Base-by-base conservation (phyloP, 2,113 vertebrate species). In the Aphelocoma coerulescens region DNA sequence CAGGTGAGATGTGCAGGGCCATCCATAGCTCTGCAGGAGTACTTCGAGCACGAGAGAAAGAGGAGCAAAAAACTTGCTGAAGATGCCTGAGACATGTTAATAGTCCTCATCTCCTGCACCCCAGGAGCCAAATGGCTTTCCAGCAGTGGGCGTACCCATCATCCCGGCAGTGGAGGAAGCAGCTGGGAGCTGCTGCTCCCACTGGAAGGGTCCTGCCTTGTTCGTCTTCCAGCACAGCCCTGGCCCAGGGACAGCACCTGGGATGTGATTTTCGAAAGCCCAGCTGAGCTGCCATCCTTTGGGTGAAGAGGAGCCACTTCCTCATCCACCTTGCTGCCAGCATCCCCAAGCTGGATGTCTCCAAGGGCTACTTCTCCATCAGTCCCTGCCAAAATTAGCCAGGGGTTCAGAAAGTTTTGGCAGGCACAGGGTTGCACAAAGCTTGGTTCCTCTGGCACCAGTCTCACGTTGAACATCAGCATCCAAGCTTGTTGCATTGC, bases 161-260 rank as follows among this genome's bases (percentile, higher is more conserved):
- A 59, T 14, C 48, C 43, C 71, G 49, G 19, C 61, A 4, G 2
- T 17, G 44, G 24, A 28, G 22, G 59, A 18, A 68, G 6, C 49
- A 66, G 71, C 30, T 26, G 17, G 13, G 4, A 62, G 35, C 28
- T 21, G 33, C 54, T 43, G 55, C 72, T 32, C 32, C 26, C 4
- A 1, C 32, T 0, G 0, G 9, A 41, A 41, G 28, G 7, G 9
- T 82, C 39, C 57, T 79, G 62, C 61, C 66, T 79, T 46, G 24
- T 72, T 92, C 18, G 15, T 74, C 55, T 74, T 54, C n/a, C 52
- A 58, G 46, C 46, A 52, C 3, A 2, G 10, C 14, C 26, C 44
- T 24, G n/a, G 16, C 41, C 73, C 0, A 0, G 11, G 41, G 6
- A 51, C 11, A 5, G 44, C 1, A 1, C n/a, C 37, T 32, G 30